These are phyloP conservation scores for Rana temporaria DNA, from an alignment of 2,113 vertebrate species.

Conservation along the genomic window DNA sequence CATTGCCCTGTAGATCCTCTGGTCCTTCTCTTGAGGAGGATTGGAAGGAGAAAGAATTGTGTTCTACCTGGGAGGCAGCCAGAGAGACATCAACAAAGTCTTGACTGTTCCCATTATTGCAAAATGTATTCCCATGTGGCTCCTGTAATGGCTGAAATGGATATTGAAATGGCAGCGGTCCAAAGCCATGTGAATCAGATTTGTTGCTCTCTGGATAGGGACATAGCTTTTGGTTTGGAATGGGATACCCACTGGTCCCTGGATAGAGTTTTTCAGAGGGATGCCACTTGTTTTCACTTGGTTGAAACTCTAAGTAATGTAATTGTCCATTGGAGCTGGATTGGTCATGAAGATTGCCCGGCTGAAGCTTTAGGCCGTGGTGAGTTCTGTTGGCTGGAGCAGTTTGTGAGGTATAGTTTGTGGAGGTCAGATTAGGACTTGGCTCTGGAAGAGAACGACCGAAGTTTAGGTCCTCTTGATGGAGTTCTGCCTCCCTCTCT, in stretches of 20 bases:
- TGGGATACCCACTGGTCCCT: conserved; percentile 81
- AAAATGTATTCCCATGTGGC: conserved; percentile 73
- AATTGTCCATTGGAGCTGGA: conserved; percentile 74
- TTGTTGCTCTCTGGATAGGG: conserved; percentile 78
- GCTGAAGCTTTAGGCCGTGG: conserved; percentile 66
- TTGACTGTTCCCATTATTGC: conserved; percentile 68
- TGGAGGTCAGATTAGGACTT: conserved; percentile 77
- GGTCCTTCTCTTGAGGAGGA: conserved; percentile 76
- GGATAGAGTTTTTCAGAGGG: conserved; percentile 83
- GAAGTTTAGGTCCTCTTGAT: conserved; percentile 80
- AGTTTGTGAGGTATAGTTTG: conserved; percentile 88
- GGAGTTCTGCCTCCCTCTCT: conserved; percentile 77
- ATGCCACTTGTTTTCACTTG: conserved; percentile 79
- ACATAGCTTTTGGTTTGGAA: conserved; percentile 76
- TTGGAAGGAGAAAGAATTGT: conserved; percentile 78
- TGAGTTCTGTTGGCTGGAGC: conserved; percentile 70
- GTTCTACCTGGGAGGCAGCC: conserved; percentile 70
- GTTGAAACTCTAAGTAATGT: conserved; percentile 82
- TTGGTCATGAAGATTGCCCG: conserved; percentile 70
- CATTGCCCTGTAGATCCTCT: conserved; percentile 66
- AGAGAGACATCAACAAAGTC: conserved; percentile 73
- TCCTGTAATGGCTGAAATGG: conserved; percentile 82
- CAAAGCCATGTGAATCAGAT: conserved; percentile 65
- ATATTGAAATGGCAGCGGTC: conserved; percentile 76
- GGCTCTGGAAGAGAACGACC: conserved; percentile 82